Evolutionary conservation across 2,797 vertebrate genomes (phyloP).

Genomic region (Rhinella marina): DNA sequence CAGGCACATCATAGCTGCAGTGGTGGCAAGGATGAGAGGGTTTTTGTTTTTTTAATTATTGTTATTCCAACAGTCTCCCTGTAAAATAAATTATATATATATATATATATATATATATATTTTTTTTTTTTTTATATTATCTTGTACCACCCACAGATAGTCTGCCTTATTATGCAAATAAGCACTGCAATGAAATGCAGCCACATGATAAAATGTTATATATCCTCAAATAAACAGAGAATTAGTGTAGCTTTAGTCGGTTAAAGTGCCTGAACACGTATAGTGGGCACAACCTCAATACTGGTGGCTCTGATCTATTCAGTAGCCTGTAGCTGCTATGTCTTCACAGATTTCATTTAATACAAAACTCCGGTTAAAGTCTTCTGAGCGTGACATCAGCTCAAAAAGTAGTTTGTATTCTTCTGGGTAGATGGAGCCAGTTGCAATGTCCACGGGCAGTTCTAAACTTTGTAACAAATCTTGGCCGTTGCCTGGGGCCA

Average conservation of each 20-base stretch:
- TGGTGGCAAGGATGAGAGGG: too few relatives aligned
- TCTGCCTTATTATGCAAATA: background rate
- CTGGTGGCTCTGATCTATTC: background rate
- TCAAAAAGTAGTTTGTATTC: slow-evolving; percentile 87
- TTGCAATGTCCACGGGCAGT: slow-evolving; percentile 71
- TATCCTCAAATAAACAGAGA: background rate
- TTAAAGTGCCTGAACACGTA: background rate
- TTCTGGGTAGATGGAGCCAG: slow-evolving; percentile 79
- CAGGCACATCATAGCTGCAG: too few relatives aligned
- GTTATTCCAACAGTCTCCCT: too few relatives aligned
- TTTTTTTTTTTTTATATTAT: too few relatives aligned
- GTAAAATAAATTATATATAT: too few relatives aligned
- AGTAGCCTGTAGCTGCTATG: background rate
- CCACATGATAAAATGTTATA: background rate
- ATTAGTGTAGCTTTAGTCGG: background rate
- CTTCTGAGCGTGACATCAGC: slow-evolving; percentile 80
- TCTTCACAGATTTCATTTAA: slow-evolving; percentile 80
- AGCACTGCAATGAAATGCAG: background rate
- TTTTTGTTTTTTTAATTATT: too few relatives aligned
- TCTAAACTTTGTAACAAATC: slow-evolving; percentile 76
- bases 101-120: too few relatives aligned
- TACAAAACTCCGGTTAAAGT: slow-evolving; percentile 84
- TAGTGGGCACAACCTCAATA: background rate
- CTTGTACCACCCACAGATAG: too few relatives aligned
- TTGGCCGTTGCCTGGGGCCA: slow-evolving; percentile 78